These are phyloP conservation scores for Perizoma affinitatum DNA, from an alignment of 2,888 invertebrate species.

Conservation along the genomic window DNA sequence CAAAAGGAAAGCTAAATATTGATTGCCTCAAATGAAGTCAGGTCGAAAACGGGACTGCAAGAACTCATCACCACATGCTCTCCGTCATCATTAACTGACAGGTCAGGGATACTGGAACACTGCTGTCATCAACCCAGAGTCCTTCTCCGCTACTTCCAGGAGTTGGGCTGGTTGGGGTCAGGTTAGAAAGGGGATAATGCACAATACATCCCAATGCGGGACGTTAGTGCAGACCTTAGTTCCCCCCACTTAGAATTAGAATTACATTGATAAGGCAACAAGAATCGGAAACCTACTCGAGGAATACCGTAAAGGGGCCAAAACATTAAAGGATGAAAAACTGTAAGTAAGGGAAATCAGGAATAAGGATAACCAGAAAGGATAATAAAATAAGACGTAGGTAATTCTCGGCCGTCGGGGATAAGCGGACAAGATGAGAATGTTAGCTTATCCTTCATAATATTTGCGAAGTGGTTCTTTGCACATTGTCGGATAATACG, in stretches of 20 bases:
- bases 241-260: too few relatives aligned
- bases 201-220: too few relatives aligned
- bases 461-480: neutral
- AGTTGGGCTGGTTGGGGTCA: too few relatives aligned
- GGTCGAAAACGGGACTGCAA: too few relatives aligned
- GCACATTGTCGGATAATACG: neutral
- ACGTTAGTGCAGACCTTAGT: too few relatives aligned
- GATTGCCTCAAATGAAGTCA: too few relatives aligned
- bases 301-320: neutral
- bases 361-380: conserved; percentile 1
- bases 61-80: too few relatives aligned
- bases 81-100: too few relatives aligned
- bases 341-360: conserved; percentile 3
- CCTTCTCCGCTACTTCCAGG: too few relatives aligned
- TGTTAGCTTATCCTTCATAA: conserved; percentile 40
- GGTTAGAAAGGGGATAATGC: too few relatives aligned
- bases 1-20: neutral
- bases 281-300: neutral
- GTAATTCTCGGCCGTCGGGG: conserved; percentile 35
- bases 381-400: conserved; percentile 2
- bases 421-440: conserved; percentile 33
- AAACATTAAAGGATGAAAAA: neutral
- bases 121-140: too few relatives aligned
- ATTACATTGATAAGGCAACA: neutral
- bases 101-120: too few relatives aligned